These are phyloP conservation scores for Dipodomys merriami DNA, from an alignment of 2,113 vertebrate genomes.

Conservation along the genomic window DNA sequence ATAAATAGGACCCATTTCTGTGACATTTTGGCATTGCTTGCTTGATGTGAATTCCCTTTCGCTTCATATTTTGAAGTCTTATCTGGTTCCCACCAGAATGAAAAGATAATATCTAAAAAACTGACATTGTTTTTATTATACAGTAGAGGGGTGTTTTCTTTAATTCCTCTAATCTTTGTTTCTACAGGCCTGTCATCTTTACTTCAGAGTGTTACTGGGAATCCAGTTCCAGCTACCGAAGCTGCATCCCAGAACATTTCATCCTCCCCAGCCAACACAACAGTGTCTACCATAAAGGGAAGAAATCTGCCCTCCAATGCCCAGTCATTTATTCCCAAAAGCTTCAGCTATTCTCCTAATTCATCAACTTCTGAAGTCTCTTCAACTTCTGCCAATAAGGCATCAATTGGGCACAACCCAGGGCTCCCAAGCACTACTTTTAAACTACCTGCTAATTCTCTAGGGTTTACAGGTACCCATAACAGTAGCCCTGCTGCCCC, in stretches of 20 bases:
- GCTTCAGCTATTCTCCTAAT: conserved; percentile 86
- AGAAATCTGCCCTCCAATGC: conserved; percentile 78
- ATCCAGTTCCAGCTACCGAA: conserved; percentile 82
- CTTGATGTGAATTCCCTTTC: conserved; percentile 58
- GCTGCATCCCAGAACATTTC: conserved; percentile 81
- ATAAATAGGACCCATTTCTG: conserved; percentile 45
- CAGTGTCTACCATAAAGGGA: conserved; percentile 80
- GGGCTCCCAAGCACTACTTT: conserved; percentile 83
- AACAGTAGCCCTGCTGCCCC: conserved; percentile 81
- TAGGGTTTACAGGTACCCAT: conserved; percentile 84
- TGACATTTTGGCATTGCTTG: conserved; percentile 55
- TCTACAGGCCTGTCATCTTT: conserved; percentile 94
- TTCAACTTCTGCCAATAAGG: conserved; percentile 89
- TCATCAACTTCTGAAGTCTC: conserved; percentile 87
- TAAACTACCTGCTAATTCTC: conserved; percentile 84
- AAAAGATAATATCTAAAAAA: conserved; percentile 34
- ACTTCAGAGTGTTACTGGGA: conserved; percentile 93
- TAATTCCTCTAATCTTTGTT: conserved; percentile 70
- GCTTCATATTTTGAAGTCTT: conserved; percentile 50
- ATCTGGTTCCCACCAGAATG: conserved; percentile 58
- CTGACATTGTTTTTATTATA: conserved; percentile 41
- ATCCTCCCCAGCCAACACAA: conserved; percentile 78
- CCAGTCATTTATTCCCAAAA: conserved; percentile 84
- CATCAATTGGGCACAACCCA: conserved; percentile 79
- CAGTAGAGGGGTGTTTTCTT: conserved; percentile 56